A percentile compares a stretch with the other conserved stretches of the same genome.
These are phyloP conservation scores for Opisthograptis luteolata DNA, from an alignment of 2,888 invertebrate genomes.

Conservation along the genomic window DNA sequence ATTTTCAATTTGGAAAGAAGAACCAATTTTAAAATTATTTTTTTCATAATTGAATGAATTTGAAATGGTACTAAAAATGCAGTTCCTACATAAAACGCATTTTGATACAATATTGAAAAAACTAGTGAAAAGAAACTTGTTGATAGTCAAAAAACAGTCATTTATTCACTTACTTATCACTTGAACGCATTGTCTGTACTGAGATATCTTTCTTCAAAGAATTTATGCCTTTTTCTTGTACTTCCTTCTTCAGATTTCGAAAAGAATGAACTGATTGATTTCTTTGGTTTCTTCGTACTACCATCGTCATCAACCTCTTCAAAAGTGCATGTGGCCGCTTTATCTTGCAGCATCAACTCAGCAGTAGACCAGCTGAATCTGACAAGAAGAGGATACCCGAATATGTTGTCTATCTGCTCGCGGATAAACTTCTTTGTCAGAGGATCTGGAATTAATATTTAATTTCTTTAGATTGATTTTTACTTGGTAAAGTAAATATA, in stretches of 20 bases:
- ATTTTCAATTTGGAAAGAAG: too few species aligned
- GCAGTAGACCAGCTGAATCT: conserved; percentile 99
- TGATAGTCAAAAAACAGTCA: conserved; percentile 21
- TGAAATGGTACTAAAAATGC: too few species aligned
- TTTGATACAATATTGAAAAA: too few species aligned
- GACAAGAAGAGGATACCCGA: conserved; percentile 97
- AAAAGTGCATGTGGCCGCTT: conserved; percentile 89
- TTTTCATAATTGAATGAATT: too few species aligned
- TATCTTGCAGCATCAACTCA: conserved; percentile 89
- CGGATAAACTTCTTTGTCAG: conserved; percentile 95
- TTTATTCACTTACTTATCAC: conserved; percentile 44
- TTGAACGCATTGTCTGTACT: conserved; percentile 79
- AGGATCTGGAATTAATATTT: conserved; percentile 88
- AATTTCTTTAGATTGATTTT: background rate
- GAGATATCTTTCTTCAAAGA: conserved; percentile 87
- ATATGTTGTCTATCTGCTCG: conserved; percentile 92
- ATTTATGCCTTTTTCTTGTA: conserved; percentile 84
- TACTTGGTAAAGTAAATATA: too few species aligned
- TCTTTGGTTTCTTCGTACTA: conserved; percentile 63
- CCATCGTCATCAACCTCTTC: conserved; percentile 86
- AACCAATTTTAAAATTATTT: too few species aligned
- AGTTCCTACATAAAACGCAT: too few species aligned
- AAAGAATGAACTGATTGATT: conserved; percentile 87
- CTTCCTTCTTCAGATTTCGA: conserved; percentile 61
- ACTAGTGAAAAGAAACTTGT: too few species aligned